Evolutionary conservation across 2,888 invertebrate genomes (phyloP), one percentile per base, ranked within the genome.

Genomic region (Prosapia bicincta): DNA sequence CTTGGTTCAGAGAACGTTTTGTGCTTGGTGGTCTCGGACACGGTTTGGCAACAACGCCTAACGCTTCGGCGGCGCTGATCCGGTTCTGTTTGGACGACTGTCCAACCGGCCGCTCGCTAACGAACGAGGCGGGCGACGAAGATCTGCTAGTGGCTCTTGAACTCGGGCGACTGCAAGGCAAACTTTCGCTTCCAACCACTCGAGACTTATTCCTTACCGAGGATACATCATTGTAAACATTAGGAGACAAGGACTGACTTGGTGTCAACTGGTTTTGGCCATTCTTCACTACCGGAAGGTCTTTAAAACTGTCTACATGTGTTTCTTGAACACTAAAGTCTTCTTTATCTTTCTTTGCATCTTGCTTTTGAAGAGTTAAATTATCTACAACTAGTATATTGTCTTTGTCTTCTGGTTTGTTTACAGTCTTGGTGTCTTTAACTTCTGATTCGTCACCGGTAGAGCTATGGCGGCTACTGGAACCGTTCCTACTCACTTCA

Each of bases 1-100:
- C 81, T 1, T 78, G 77, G 54, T 73, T 76, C 69, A 78, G 80
- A 15, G 75, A 72, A 71, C 79, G 74, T 26, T 79, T 78, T 15
- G 75, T 38, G 70, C 78, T 9, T 75, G 80, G 79, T 15, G 80
- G 80, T 72, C 81, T 69, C 6, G 81, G 81, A 70, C 81, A 81
- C 0, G 81, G 81, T 73, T 81, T 81, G 6, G 81, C 81, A 15
- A 81, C 79, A 13, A 81, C 81, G 10, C 81, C 81, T 3, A 81
- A 75, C 2, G 81, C 81, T 76, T 81, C 81, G 0, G 81, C 81
- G 7, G 81, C 81, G 76, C 80, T 81, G 15, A 81, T 81, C 74
- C 78, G 79, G 25, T 69, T 68, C 15, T 72, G 43, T 69, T 77
- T 78, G 24, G 69, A n/a, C 71, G 74, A 66, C 69, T 76, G 66